phyloP scores from a whole-genome alignment of 2,888 invertebrate genomes.

The Ectobius pallidus region DNA sequence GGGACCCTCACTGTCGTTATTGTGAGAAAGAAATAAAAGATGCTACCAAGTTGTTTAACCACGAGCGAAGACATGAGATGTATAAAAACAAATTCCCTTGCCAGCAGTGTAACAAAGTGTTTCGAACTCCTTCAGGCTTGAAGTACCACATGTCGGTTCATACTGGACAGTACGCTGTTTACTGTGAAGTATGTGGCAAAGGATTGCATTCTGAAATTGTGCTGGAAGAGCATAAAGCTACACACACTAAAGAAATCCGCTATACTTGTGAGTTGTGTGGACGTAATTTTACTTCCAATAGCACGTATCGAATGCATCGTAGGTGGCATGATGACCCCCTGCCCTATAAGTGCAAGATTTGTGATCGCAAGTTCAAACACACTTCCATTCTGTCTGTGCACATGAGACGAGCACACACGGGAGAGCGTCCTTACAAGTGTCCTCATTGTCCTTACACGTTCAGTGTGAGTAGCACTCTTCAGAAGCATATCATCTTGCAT shows the following conservation, averaged over 20 bases:
- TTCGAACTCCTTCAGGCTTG: conserved; percentile 44
- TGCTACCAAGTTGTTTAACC: conserved; percentile 38
- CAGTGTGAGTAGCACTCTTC: conserved; percentile 55
- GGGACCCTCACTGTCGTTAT: conserved; percentile 41
- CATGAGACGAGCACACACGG: conserved; percentile 55
- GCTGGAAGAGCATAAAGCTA: conserved; percentile 44
- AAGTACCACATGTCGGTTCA: conserved; percentile 44
- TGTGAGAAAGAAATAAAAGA: conserved; percentile 41
- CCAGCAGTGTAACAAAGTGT: conserved; percentile 39
- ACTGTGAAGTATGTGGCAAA: conserved; percentile 45
- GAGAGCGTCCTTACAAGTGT: conserved; percentile 56
- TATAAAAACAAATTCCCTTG: conserved; percentile 38
- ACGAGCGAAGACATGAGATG: conserved; percentile 41
- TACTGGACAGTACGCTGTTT: conserved; percentile 44
- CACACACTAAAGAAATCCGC: conserved; percentile 45
- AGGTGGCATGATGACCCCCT: conserved; percentile 47
- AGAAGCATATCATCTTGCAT: conserved; percentile 53
- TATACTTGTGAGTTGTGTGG: conserved; percentile 46
- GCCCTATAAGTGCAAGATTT: conserved; percentile 45
- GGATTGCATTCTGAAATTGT: conserved; percentile 43
- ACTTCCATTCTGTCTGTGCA: conserved; percentile 49
- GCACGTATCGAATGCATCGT: conserved; percentile 46
- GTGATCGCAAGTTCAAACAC: conserved; percentile 44
- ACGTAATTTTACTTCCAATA: conserved; percentile 45
- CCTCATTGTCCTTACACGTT: conserved; percentile 55